Base-by-base conservation (phyloP, 2,888 invertebrate species). In the Drosophila niveifrons region DNA sequence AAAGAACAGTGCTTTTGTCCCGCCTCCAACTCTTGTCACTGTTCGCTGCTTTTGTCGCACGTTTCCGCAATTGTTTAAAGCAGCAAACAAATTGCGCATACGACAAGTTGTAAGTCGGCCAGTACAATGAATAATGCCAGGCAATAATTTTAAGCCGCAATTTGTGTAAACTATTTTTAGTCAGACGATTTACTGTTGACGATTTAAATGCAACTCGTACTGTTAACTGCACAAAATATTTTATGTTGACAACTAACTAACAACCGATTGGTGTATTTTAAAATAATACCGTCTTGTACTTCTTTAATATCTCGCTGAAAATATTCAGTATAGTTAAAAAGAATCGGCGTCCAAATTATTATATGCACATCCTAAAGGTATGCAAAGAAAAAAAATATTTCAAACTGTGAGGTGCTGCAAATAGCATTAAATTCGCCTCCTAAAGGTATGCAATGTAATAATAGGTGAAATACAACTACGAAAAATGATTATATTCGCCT, bases 31-130 rank as follows among this genome's bases (percentile, higher is more conserved):
- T 18, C 15, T 17, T 23, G 50, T 6, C 59, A 28, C 41, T 31
- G 18, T 11, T 17, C 34, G 18, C 10, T 15, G 18, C 47, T 56
- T 43, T 23, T 57, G 55, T 62, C n/a, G 72, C 82, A 85, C 82
- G 82, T 82, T 82, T 75, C 34, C 41, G 66, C 85, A 80, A 85
- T 85, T 85, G 85, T 80, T 82, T 75, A 82, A 78, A 75, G 83
- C 78, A 56, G 66, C 70, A 68, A 83, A 86, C 78, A 80, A 82
- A 83, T 76, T 76, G 80, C 81, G 83, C 50, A 74, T 77, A 70
- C 77, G 73, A 64, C 76, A 61, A 63, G 76, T 64, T 56, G 59
- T 43, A 48, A 68, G 52, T 50, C 64, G 64, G 13, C 64, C 53
- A 62, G 29, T 23, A 18, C 51, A 56, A 50, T 75, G 75, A 75